Conservation (phyloP, 2,113 vertebrate species). For the Helogale parvula region DNA sequence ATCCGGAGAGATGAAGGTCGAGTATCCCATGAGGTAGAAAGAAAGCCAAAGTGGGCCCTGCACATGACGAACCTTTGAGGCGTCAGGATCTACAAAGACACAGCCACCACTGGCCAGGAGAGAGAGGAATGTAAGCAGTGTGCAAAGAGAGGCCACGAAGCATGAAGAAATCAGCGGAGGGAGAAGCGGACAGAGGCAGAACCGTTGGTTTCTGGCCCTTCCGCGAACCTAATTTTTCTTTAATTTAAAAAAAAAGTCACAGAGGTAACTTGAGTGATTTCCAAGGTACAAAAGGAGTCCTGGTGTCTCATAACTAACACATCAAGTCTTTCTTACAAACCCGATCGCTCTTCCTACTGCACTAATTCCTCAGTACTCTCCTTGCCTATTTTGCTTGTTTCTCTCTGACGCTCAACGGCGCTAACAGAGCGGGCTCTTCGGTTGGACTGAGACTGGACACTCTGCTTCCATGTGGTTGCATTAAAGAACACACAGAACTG, state of each 20-base stretch:
- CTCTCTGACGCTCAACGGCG: not conserved
- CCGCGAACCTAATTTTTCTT: not conserved
- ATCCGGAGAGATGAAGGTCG: not conserved
- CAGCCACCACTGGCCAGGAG: not conserved
- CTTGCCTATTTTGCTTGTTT: not conserved
- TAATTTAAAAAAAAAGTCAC: not conserved
- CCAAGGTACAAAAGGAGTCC: not conserved
- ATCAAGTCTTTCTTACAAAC: constrained; percentile 22
- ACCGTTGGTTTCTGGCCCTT: not conserved
- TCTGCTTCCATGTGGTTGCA: not conserved
- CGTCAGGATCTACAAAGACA: not conserved
- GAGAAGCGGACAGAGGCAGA: not conserved
- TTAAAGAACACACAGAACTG: not conserved
- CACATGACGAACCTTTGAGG: not conserved
- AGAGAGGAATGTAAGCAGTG: not conserved
- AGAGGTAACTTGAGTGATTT: constrained; percentile 24
- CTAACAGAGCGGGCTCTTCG: not conserved
- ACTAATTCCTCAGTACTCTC: not conserved
- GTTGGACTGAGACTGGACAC: not conserved
- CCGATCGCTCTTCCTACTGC: not conserved
- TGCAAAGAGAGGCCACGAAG: not conserved
- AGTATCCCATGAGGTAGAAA: not conserved
- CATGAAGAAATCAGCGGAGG: not conserved
- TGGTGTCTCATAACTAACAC: not conserved
- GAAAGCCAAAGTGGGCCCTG: too few species aligned